A percentile compares a stretch with the other conserved stretches of the same genome.
Evolutionary conservation across 2,797 vertebrate species (phyloP).

Genomic region (Hirundo rustica): DNA sequence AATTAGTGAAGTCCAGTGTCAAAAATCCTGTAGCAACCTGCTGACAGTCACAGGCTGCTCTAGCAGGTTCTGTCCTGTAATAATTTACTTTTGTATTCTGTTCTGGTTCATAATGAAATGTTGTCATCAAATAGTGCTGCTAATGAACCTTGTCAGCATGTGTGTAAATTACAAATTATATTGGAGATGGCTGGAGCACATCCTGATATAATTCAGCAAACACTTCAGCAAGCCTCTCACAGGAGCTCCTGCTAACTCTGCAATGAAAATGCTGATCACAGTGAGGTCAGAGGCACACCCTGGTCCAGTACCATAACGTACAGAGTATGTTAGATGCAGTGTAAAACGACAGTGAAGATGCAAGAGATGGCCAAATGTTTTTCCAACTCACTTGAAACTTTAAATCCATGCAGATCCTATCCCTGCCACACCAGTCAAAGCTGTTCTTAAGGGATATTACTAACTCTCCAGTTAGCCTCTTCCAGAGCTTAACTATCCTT

Average conservation of each 20-base stretch:
- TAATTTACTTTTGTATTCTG: not conserved
- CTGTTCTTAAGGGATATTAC: not conserved
- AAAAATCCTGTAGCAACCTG: not conserved
- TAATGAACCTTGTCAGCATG: not conserved
- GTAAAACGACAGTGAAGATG: not conserved
- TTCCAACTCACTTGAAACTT: not conserved
- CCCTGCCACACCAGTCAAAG: not conserved
- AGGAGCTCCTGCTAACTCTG: not conserved
- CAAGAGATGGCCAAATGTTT: not conserved
- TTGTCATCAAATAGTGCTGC: not conserved
- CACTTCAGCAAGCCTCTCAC: not conserved
- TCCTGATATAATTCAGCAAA: not conserved
- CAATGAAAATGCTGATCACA: not conserved
- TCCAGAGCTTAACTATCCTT: not conserved
- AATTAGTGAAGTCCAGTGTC: not conserved
- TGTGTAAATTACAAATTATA: not conserved
- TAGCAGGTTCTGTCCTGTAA: not conserved
- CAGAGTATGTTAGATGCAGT: not conserved
- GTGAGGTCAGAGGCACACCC: not conserved
- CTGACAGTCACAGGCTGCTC: not conserved
- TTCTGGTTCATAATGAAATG: not conserved
- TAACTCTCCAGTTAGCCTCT: not conserved
- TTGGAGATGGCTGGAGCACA: not conserved
- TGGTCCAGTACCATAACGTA: rapidly evolving
- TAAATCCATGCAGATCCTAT: not conserved